These are phyloP conservation scores for Hippopotamus amphibius DNA, from an alignment of 2,113 vertebrate species.

Conservation along the genomic window DNA sequence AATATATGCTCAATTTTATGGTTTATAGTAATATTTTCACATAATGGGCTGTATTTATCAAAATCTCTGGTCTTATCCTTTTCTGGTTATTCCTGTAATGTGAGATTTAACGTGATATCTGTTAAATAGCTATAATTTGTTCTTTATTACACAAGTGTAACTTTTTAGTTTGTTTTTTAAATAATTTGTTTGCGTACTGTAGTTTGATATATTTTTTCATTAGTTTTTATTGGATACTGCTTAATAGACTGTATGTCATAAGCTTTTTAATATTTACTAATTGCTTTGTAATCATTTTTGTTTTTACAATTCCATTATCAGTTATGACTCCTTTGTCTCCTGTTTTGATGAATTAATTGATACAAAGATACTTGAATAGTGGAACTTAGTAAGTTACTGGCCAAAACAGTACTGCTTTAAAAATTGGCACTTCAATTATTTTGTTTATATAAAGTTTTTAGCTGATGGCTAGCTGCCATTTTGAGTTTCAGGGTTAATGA, in stretches of 20 bases:
- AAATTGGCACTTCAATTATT: neutral
- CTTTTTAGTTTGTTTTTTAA: neutral
- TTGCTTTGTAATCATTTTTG: neutral
- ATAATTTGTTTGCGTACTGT: neutral
- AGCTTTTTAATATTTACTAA: conserved; percentile 1
- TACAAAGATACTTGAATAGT: neutral
- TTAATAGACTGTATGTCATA: neutral
- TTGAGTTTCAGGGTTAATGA: neutral
- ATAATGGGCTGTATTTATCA: neutral
- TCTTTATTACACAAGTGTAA: neutral
- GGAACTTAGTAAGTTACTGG: neutral
- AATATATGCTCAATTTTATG: neutral
- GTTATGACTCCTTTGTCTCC: neutral
- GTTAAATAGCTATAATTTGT: neutral
- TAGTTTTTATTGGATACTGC: neutral
- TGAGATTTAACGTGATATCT: neutral
- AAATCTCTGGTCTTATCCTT: neutral
- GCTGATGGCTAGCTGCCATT: neutral
- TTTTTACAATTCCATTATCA: neutral
- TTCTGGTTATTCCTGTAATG: neutral
- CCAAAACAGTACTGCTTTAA: neutral
- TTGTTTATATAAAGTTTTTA: conserved; percentile 29
- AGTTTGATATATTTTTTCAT: neutral
- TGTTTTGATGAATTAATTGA: neutral
- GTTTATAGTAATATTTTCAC: neutral